Evolutionary conservation across 2,113 vertebrate genomes (phyloP), one percentile per base, ranked within the genome.

Genomic region (Larimichthys polyactis): DNA sequence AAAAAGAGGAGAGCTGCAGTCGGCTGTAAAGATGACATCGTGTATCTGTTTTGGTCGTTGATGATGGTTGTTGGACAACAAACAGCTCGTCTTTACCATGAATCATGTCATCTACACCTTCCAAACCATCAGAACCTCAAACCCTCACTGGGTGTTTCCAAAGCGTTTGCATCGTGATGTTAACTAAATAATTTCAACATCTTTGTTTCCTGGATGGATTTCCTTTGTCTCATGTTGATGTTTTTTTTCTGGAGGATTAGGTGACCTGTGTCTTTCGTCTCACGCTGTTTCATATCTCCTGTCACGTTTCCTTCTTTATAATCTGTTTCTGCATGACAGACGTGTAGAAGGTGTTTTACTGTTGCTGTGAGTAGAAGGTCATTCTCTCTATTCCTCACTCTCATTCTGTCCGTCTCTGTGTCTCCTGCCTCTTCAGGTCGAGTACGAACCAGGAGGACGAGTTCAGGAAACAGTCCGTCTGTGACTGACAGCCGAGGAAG

Each of bases 401-500:
- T 55, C 48, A 58, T n/a, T 81, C 22, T 78, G 17, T 70, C 46
- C 49, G 11, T 64, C 12, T 62, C 2, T 24, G n/a, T 58, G 2
- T 36, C 20, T 44, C 93, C 93, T 95, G 87, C 87, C 86, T 95
- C 94, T 15, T 3, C 78, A 99, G 98, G 97, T 78, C 97, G 97
- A 8, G 92, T 99, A 2, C 94, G 98, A 69, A 96, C 96, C 69
- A 96, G 96, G 51, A 90, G 85, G 57, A 92, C 90, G 49, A 93
- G 88, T 70, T 70, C 93, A 4, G 91, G 91, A 69, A 93, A 40
- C n/a, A 32, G 82, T 17, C 86, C 88, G 1, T 44, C 87, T 0
- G 90, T 92, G 76, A 90, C 87, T 0, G 97, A 99, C 93, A 96
- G 96, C 80, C 94, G 97, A 85, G 97, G 97, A 66, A 95, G 97